Base-by-base conservation (phyloP, 2,888 invertebrate species). In the Protonemura montana region DNA sequence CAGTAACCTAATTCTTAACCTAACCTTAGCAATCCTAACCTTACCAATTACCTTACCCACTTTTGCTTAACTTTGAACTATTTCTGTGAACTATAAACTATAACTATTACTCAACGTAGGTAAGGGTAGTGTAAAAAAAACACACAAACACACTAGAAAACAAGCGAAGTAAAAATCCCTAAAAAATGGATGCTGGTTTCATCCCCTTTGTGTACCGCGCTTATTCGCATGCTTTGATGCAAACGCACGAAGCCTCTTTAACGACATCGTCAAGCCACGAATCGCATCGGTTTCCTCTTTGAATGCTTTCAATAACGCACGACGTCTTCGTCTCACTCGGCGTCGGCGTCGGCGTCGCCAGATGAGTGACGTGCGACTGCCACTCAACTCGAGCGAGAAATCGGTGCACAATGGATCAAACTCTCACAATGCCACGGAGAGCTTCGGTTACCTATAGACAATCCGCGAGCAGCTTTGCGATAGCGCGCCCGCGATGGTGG, bases 311-410 rank as follows among this genome's bases (percentile, higher is more conserved):
- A 59, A 59, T 59, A 21, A 35, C 35, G 59, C 59, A 16, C 3
- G 59, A 59, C 59, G 59, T 59, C 59, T 59, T 59, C 59, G 59
- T 59, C 59, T 10, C 59, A 10, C 1, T 59, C 59, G 59, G 59
- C 59, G 59, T 10, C 59, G 59, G 59, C 21, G 59, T 10, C 59
- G 59, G 59, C 59, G 59, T 10, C 59, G 59, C 16, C 1, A 21
- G 59, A 59, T 59, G 59, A 59, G 59, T 59, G 59, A 59, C 59
- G 59, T 59, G 59, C 59, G 59, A 59, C 59, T 59, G 59, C 59
- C 59, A 59, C 59, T 59, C 59, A 59, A 13, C 16, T 59, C 59
- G 59, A 10, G 59, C 59, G 59, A 2, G 59, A 59, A 59, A 59
- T 59, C 59, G 21, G 59, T 21, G 59, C 1, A 59, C 59, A 59